Base-by-base conservation (phyloP, 2,113 vertebrate genomes). In the Microcebus griseorufus region DNA sequence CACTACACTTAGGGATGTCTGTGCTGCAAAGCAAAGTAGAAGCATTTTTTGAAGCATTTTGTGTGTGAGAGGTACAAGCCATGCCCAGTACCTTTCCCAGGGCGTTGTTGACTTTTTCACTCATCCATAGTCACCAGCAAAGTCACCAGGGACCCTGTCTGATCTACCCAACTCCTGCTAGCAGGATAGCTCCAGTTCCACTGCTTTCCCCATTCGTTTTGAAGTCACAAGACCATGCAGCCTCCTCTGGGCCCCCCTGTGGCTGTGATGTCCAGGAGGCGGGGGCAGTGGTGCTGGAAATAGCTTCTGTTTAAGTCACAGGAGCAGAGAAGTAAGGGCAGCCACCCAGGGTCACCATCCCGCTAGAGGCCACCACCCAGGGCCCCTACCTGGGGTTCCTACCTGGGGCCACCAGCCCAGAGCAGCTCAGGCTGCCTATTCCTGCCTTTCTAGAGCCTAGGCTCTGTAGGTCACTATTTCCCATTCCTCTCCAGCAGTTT, bases 21-120 rank as follows among this genome's bases (percentile, higher is more conserved):
- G 25, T 94, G 88, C 81, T 96, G 90, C 78, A 98, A 97, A 98
- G 91, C 92, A 95, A 96, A 98, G 93, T 96, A 69, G 98, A 98
- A 98, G 97, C 91, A 78, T 95, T 96, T 97, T 85, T 94, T 1
- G 0, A 90, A 32, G n/a, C 39, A 39, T 39, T 39, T 75, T 97
- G 70, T 53, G 79, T 88, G 84, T 97, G 86, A 96, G 96, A 98
- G 69, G 89, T 92, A 88, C 89, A 92, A 96, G 82, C 93, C 58
- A 45, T 0, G 7, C 70, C 82, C 72, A 94, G 62, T 76, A 73
- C 72, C 69, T 93, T 97, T 97, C 96, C 97, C 32, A n/a, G 84
- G 85, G 95, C 70, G 45, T 94, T 0, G 0, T 65, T 34, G 98
- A 94, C 76, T 1, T 85, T 95, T 98, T 96, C 92, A 88, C 76